phyloP scores from a whole-genome alignment of 2,888 invertebrate genomes.

The Euplexia lucipara region DNA sequence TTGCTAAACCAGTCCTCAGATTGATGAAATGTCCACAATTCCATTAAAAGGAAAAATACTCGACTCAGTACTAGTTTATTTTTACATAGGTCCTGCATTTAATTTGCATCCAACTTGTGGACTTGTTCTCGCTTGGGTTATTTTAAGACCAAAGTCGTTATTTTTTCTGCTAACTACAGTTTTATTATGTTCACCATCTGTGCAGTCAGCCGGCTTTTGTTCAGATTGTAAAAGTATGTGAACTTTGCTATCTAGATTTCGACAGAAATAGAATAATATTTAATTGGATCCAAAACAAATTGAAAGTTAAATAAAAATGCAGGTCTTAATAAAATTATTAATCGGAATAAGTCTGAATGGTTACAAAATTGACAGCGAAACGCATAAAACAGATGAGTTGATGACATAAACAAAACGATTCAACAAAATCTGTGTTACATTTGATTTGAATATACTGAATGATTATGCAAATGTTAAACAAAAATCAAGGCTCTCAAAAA shows the following conservation, averaged over 20 bases:
- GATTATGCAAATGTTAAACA: slow-evolving; percentile 44
- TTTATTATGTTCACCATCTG: slow-evolving; percentile 36
- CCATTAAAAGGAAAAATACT: slow-evolving; percentile 47
- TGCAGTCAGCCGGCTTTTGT: slow-evolving; percentile 18
- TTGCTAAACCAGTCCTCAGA: slow-evolving; percentile 55
- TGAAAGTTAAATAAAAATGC: background rate
- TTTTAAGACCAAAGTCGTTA: slow-evolving; percentile 46
- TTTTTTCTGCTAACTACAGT: slow-evolving; percentile 39
- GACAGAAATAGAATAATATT: background rate
- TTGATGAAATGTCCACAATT: slow-evolving; percentile 34
- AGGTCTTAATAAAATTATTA: slow-evolving; percentile 12
- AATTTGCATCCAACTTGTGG: slow-evolving; percentile 40
- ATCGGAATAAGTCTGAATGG: slow-evolving; percentile 17
- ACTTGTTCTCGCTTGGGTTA: slow-evolving; percentile 45
- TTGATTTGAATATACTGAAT: slow-evolving; percentile 40
- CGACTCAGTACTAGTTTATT: slow-evolving; percentile 32
- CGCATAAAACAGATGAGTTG: slow-evolving; percentile 17
- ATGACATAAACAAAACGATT: slow-evolving; percentile 5
- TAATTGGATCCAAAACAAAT: background rate
- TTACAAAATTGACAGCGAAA: slow-evolving; percentile 31
- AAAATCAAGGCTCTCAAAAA: slow-evolving; percentile 43
- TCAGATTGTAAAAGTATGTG: slow-evolving; percentile 11
- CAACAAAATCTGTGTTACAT: slow-evolving; percentile 25
- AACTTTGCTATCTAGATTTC: slow-evolving; percentile 1
- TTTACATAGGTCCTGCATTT: slow-evolving; percentile 42